Evolutionary conservation across 2,113 vertebrate species (phyloP), one percentile per base, ranked within the genome.

Genomic region (Toxotes chatareus): DNA sequence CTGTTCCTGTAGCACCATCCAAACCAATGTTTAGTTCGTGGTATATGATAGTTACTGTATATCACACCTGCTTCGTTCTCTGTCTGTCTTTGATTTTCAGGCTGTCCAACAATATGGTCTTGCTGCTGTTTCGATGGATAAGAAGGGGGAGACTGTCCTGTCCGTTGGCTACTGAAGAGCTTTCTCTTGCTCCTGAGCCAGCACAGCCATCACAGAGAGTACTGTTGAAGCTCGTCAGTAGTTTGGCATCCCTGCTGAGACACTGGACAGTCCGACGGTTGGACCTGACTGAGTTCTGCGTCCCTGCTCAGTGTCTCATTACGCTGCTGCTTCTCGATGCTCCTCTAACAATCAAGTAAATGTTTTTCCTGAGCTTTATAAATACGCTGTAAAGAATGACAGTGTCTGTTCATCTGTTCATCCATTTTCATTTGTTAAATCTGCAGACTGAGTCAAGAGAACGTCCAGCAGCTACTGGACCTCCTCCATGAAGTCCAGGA

Each of bases 231-330:
- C 73, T 61, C 6, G 53, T 77, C 68, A 81, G 81, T 44, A 34
- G 73, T 78, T 53, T 84, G 73, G 19, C 57, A 0, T 84, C 69
- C 5, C 73, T 88, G 73, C 78, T 84, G 51, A 78, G 86, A 78
- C 5, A 44, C 86, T 88, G 82, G 78, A 11, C n/a, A 19, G 69
- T 82, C 17, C 12, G 0, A 44, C 4, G 2, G n/a, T 49, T 87
- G 0, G 68, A 84, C 63, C 86, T 78, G 77, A 87, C 77, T 47
- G 77, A 84, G 73, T 17, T 0, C 64, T 55, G 69, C 9, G n/a
- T 77, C 53, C 51, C 81, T 65, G 77, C 51, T 84, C 78, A 38
- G 86, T 13, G 23, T 82, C 74, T 88, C 0, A 23, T 66, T n/a
- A 9, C 78, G 0, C 78, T 84, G 69, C 65, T 88, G 60, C 70